A percentile compares a stretch with the other conserved stretches of the same genome.
These are phyloP conservation scores for Aspidiotus destructor DNA, from an alignment of 2,888 invertebrate genomes.

Conservation along the genomic window DNA sequence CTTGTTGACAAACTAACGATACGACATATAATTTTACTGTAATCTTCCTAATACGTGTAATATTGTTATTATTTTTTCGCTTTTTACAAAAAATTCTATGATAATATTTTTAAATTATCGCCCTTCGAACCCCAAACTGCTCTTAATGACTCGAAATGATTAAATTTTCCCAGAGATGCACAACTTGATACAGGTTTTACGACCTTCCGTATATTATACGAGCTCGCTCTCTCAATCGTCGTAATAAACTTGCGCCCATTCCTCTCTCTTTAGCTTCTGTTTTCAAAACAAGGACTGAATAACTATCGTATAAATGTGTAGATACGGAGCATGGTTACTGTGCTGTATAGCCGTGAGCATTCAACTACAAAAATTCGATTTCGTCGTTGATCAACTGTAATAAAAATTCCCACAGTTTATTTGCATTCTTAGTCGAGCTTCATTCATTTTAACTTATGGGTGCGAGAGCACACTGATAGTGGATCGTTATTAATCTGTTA, in stretches of 20 bases:
- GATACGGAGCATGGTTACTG: not conserved
- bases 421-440: constrained; percentile 9
- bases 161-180: not conserved
- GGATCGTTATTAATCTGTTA: not conserved
- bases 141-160: not conserved
- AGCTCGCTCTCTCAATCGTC: not conserved
- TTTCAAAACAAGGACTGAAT: not conserved
- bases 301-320: not conserved
- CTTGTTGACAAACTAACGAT: too few relatives aligned
- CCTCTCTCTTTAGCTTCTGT: too few relatives aligned
- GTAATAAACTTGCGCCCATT: not conserved
- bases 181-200: not conserved
- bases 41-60: not conserved
- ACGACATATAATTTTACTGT: too few relatives aligned
- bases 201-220: not conserved
- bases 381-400: constrained; percentile 22
- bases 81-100: not conserved
- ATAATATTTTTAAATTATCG: not conserved
- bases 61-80: not conserved
- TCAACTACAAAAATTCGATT: constrained; percentile 15
- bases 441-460: too few relatives aligned
- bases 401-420: constrained; percentile 23
- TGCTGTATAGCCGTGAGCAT: not conserved
- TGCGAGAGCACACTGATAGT: too few relatives aligned
- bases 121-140: not conserved